Percentiles rank a stretch among this genome's conserved stretches.
Conservation (phyloP, 2,797 vertebrate species). For the Urophycis tenuis region DNA sequence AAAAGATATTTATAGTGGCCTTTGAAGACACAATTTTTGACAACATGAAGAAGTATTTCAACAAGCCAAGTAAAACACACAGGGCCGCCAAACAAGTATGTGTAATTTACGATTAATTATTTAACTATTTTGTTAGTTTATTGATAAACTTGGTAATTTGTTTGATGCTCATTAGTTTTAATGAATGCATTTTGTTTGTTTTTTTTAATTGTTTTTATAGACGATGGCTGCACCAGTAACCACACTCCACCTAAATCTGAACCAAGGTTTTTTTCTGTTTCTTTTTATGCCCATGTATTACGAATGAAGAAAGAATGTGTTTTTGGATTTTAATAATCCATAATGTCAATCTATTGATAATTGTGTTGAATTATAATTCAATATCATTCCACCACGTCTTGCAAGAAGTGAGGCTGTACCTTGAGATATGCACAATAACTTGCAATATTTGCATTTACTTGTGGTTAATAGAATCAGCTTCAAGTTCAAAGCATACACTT, state of each 20-base stretch:
- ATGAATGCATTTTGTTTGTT: not conserved
- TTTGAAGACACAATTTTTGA: conserved; percentile 44
- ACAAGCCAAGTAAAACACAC: conserved; percentile 1
- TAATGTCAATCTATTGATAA: too few species aligned
- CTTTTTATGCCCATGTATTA: not conserved
- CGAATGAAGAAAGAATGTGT: not conserved
- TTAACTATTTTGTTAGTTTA: not conserved
- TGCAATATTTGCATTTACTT: not conserved
- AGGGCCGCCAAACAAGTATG: conserved; percentile 26
- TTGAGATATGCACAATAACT: not conserved
- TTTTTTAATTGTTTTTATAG: conserved; percentile 20
- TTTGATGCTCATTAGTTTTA: not conserved
- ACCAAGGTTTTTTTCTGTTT: conserved; percentile 35
- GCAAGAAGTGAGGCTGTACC: not conserved
- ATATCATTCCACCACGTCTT: not conserved
- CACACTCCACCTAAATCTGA: conserved; percentile 22
- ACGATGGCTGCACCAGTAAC: not conserved
- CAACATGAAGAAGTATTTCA: conserved; percentile 25
- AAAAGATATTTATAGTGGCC: conserved; percentile 35
- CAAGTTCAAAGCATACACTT: not conserved
- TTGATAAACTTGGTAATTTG: not conserved
- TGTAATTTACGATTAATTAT: not conserved
- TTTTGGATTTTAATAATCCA: too few species aligned
- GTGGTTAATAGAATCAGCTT: not conserved
- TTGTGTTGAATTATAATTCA: too few species aligned